Evolutionary conservation across 2,113 vertebrate species (phyloP), one percentile per base, ranked within the genome.

Genomic region (Pantherophis guttatus): DNA sequence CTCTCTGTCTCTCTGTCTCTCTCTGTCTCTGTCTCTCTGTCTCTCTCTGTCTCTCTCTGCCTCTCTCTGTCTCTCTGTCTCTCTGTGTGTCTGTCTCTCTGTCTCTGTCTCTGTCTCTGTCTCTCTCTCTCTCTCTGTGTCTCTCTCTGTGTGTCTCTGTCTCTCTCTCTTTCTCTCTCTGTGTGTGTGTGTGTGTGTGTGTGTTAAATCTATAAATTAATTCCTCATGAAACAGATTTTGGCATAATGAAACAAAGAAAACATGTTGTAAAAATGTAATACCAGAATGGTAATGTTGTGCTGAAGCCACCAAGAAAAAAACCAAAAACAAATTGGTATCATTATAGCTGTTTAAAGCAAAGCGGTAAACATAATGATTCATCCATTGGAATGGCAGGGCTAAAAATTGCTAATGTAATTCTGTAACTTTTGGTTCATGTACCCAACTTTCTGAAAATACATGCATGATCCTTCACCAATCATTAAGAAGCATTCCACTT

Each of bases 301-400:
- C 23, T 92, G 53, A 93, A 95, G 54, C 29, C 87, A 62, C 90
- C 85, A 93, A 55, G 87, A 91, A 91, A 94, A 91, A 44, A 44
- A 39, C 1, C 39, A 94, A 91, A 94, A 91, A 59, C 48, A 85
- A 89, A 53, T 33, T 2, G 86, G 58, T 50, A 5, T 1, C 86
- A 95, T 90, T 91, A 39, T 21, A 86, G 89, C 0, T 90, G 3
- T 50, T 81, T 44, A 93, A 93, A 26, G 62, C 89, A 59, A 89
- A 91, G 85, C 86, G 39, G 54, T 85, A 91, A 93, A 91, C 90
- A 81, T 90, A 86, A 90, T 88, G 52, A 88, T 91, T 88, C 81
- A 93, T 93, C 89, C 23, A 75, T 11, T 54, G 87, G 0, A 11
- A n/a, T 39, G 89, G 17, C 33, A 90, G 86, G 87, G 26, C 19